phyloP scores from a whole-genome alignment of 2,113 vertebrate genomes.

The Progne subis region DNA sequence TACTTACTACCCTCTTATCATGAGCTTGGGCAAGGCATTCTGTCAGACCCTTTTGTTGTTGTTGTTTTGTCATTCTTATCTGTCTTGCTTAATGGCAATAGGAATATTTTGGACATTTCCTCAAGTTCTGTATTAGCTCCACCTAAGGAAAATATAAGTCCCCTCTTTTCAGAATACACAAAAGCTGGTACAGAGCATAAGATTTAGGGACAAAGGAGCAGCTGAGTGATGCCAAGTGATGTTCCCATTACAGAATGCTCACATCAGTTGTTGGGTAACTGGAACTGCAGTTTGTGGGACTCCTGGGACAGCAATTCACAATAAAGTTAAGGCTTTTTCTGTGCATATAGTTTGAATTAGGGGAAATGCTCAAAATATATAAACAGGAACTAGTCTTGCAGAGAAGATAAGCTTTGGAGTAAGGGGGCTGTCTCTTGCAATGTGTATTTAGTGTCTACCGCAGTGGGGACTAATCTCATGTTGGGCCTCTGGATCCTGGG shows the following conservation, averaged over 20 bases:
- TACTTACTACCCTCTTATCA: neutral
- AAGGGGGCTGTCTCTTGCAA: neutral
- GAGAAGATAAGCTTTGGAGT: constrained; percentile 37
- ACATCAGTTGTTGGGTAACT: neutral
- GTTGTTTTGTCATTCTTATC: neutral
- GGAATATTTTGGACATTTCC: neutral
- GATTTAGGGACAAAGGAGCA: neutral
- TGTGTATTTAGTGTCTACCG: neutral
- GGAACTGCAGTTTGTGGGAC: neutral
- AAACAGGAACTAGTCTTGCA: constrained; percentile 53
- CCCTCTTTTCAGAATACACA: neutral
- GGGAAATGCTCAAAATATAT: constrained; percentile 50
- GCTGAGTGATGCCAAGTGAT: neutral
- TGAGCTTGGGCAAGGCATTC: neutral
- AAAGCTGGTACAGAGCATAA: neutral
- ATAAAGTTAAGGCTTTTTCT: neutral
- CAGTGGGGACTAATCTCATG: neutral
- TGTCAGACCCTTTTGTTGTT: neutral
- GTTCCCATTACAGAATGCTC: neutral
- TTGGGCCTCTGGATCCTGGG: neutral
- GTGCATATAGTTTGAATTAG: constrained; percentile 6
- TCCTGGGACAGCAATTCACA: neutral
- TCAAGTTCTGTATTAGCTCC: neutral
- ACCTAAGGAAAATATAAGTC: neutral
- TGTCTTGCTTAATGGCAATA: neutral